Conservation (phyloP, 2,113 vertebrate species). For the Tenrec ecaudatus region DNA sequence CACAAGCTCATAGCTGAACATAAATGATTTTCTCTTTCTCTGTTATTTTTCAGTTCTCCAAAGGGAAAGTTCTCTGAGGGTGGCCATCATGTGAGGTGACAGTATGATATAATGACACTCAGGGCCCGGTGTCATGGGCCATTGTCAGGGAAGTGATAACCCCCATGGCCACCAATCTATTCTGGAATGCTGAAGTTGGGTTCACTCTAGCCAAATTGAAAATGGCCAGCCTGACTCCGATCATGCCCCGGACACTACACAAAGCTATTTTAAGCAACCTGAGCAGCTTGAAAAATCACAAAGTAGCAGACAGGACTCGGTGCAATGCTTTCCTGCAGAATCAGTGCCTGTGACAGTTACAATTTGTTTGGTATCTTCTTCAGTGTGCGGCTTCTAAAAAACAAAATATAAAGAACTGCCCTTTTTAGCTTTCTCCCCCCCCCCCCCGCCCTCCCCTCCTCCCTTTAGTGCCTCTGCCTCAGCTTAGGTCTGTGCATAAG, state of each 20-base stretch:
- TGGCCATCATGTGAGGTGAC: slow-evolving; percentile 71
- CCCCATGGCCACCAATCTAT: slow-evolving; percentile 69
- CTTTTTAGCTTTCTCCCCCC: slow-evolving; percentile 11
- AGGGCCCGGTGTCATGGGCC: slow-evolving; percentile 76
- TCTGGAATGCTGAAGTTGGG: slow-evolving; percentile 68
- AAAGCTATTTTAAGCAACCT: slow-evolving; percentile 48
- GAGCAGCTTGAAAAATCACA: slow-evolving; percentile 34
- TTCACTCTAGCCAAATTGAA: slow-evolving; percentile 70
- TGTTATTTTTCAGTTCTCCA: slow-evolving; percentile 52
- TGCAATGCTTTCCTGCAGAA: slow-evolving; percentile 41
- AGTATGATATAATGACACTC: slow-evolving; percentile 75
- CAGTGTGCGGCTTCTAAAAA: slow-evolving; percentile 60
- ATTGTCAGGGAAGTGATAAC: slow-evolving; percentile 82
- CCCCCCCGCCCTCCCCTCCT: slow-evolving; percentile 87
- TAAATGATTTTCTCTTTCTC: slow-evolving; percentile 65
- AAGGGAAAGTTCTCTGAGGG: slow-evolving; percentile 69
- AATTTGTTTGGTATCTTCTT: slow-evolving; percentile 78
- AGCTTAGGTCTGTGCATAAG: slow-evolving; percentile 91
- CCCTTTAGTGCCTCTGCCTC: slow-evolving; percentile 92
- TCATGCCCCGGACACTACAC: background rate
- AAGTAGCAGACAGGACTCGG: background rate
- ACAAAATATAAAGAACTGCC: slow-evolving; percentile 25
- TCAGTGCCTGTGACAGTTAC: slow-evolving; percentile 72
- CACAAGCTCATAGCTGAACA: slow-evolving; percentile 71
- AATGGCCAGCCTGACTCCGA: slow-evolving; percentile 32